Evolutionary conservation across 2,113 vertebrate genomes (phyloP), one percentile per base, ranked within the genome.

Genomic region (Petrocephalus zakoni): DNA sequence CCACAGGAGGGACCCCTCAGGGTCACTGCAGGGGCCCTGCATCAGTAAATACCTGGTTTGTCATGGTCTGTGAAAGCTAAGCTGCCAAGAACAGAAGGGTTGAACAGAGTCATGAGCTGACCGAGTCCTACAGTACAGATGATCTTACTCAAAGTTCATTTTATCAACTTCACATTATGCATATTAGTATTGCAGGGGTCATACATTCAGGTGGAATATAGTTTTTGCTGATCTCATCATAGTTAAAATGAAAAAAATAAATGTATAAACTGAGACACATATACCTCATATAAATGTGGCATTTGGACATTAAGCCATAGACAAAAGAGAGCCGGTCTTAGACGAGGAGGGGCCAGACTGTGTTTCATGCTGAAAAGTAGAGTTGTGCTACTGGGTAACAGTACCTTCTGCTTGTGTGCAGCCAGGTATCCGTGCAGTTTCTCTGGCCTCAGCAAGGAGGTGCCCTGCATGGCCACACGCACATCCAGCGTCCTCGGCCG

Each of bases 391-490:
- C 5, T 34, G 34, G 15, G 68, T 17, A 42, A 75, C 68, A 75
- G 4, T 93, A 96, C 96, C 94, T 96, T 96, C 88, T 96, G 95
- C 88, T 95, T 96, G 92, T 96, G 95, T 17, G 94, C 95, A 0
- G 94, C 95, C 87, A 97, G 90, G 90, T 97, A 95, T 0, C 95
- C 96, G 0, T 96, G 95, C 85, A 97, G 92, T 49, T 96, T 96
- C 94, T 97, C 96, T 0, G 95, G 94, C 92, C 94, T 96, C 37
- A 95, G 93, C 92, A 95, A 96, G 0, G 94, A 91, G 0, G 42
- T 90, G 7, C 90, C 92, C 4, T 17, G 91, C 89, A 96, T 92
- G 29, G 95, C 93, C 88, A 96, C 95, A 88, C 95, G 95, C 11
- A 97, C 92, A 34, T 97, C 95, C 92, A 96, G 91, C 89, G 95